These are phyloP conservation scores for Epizoanthus stellaris DNA, from an alignment of 92 coral and sea anemone species.

Conservation along the genomic window DNA sequence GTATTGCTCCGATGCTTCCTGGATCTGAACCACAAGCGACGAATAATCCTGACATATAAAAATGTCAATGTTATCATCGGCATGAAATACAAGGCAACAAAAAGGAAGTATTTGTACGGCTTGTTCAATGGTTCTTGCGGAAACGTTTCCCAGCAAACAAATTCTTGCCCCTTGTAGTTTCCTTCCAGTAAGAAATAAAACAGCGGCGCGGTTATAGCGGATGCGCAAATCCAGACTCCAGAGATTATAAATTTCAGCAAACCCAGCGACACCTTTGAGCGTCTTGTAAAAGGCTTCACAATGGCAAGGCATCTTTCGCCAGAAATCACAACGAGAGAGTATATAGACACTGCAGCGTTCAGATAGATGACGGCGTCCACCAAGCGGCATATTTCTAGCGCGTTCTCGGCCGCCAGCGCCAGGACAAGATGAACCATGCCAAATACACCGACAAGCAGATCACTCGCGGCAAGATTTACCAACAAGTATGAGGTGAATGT, in stretches of 20 bases:
- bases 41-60: slow-evolving; percentile 38
- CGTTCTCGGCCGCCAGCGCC: slow-evolving; percentile 8
- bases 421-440: slow-evolving; percentile 63
- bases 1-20: slow-evolving; percentile 15
- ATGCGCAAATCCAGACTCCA: slow-evolving; percentile 60
- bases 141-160: slow-evolving; percentile 74
- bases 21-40: slow-evolving; percentile 54
- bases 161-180: slow-evolving; percentile 8
- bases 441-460: slow-evolving; percentile 61
- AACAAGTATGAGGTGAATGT: slow-evolving; percentile 67
- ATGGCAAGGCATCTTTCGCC: slow-evolving; percentile 67
- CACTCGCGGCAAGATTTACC: slow-evolving; percentile 73
- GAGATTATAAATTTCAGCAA: slow-evolving; percentile 58
- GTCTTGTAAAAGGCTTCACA: slow-evolving; percentile 60
- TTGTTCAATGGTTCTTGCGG: slow-evolving; percentile 53
- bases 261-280: slow-evolving; percentile 45
- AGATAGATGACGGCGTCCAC: slow-evolving; percentile 50
- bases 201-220: slow-evolving; percentile 38
- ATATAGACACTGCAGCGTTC: slow-evolving; percentile 69
- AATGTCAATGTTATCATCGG: slow-evolving; percentile 61
- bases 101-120: slow-evolving; percentile 54
- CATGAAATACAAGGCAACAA: slow-evolving; percentile 58
- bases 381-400: slow-evolving; percentile 46
- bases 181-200: slow-evolving; percentile 33
- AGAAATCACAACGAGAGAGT: slow-evolving; percentile 66